Evolutionary conservation across 2,113 vertebrate species (phyloP).

Genomic region (Prionailurus bengalensis): DNA sequence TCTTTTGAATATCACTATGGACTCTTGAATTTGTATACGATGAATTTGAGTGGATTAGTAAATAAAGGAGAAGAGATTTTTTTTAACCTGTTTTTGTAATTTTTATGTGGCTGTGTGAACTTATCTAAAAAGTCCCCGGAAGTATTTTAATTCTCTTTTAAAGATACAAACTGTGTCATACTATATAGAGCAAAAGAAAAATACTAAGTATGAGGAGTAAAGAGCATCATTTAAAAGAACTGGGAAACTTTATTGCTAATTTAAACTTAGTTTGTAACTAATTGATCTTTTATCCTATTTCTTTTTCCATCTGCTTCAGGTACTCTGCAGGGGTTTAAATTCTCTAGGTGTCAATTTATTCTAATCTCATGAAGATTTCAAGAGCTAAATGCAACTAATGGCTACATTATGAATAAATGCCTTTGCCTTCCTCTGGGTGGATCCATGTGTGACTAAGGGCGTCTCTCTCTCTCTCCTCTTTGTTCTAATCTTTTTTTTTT

Average conservation of each 20-base stretch:
- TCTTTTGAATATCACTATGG: background rate
- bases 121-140: slow-evolving; percentile 9
- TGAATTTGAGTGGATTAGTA: background rate
- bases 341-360: background rate
- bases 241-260: background rate
- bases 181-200: background rate
- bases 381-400: background rate
- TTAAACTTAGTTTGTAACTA: slow-evolving; percentile 1
- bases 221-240: slow-evolving; percentile 45
- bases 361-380: background rate
- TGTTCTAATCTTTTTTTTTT: background rate
- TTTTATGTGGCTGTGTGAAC: slow-evolving; percentile 6
- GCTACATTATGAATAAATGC: background rate
- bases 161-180: background rate
- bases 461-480: background rate
- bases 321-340: background rate
- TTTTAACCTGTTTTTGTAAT: background rate
- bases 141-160: slow-evolving; percentile 42
- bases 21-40: background rate
- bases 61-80: slow-evolving; percentile 15
- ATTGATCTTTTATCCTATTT: slow-evolving; percentile 12
- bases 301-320: background rate
- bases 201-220: background rate
- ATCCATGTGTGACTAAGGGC: background rate
- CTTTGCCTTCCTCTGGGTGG: background rate